Percentiles rank a stretch among this genome's conserved stretches.
phyloP scores from a whole-genome alignment of 35 echinoderm and acorn worm genomes.

The Eucidaris tribuloides region DNA sequence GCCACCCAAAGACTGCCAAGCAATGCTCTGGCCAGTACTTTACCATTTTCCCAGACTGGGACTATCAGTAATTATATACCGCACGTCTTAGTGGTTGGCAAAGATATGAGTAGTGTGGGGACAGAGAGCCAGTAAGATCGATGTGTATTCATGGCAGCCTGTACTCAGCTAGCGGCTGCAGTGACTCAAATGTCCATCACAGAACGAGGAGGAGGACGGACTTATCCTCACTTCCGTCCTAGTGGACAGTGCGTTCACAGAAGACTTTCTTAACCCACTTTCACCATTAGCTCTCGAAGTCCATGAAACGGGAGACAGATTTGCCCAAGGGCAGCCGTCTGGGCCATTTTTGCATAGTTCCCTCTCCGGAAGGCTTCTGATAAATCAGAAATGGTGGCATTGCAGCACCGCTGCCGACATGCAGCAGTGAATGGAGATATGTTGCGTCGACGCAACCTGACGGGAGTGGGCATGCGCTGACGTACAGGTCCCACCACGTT shows the following conservation, averaged over 20 bases:
- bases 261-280: conserved; percentile 9
- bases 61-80: not conserved
- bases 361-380: conserved; percentile 24
- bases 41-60: not conserved
- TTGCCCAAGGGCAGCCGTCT: not conserved
- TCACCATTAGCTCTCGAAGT: not conserved
- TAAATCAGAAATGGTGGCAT: conserved; percentile 30
- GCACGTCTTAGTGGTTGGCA: not conserved
- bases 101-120: not conserved
- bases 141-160: too few relatives aligned
- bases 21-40: not conserved
- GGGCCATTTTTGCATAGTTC: conserved; percentile 4
- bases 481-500: conserved; percentile 11
- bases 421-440: conserved; percentile 15
- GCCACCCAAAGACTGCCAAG: not conserved
- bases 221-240: conserved; percentile 25
- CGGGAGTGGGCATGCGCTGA: conserved; percentile 14
- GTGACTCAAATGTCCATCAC: too few relatives aligned
- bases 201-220: not conserved
- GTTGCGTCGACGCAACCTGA: not conserved
- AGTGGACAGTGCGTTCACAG: not conserved
- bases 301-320: not conserved
- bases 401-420: conserved; percentile 15
- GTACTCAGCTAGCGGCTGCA: too few relatives aligned
- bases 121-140: not conserved